phyloP scores from a whole-genome alignment of 1,140 invertebrate species.

The Branchinecta lindahli region DNA sequence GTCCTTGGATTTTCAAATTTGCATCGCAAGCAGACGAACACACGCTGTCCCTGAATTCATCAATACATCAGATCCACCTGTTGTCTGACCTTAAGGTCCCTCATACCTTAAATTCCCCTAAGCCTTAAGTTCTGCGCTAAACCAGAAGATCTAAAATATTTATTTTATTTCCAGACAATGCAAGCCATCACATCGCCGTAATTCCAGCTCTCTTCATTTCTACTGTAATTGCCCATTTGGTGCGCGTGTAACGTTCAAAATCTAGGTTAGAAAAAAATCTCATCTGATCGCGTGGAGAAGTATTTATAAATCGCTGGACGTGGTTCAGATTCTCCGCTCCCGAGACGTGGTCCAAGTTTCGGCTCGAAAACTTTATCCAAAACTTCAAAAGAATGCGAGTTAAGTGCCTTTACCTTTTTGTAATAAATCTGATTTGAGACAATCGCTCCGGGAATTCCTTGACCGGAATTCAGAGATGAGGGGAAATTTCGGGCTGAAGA shows the following conservation, averaged over 20 bases:
- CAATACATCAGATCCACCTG: too few relatives aligned
- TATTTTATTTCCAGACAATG: background rate
- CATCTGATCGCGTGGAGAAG: background rate
- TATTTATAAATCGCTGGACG: background rate
- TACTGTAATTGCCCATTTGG: background rate
- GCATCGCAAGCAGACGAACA: too few relatives aligned
- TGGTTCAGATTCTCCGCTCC: background rate
- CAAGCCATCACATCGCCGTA: background rate
- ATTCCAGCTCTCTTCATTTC: background rate
- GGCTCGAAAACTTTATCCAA: background rate
- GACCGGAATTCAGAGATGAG: too few relatives aligned
- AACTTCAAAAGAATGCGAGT: background rate
- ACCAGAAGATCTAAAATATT: background rate
- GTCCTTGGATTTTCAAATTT: too few relatives aligned
- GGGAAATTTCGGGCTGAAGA: too few relatives aligned
- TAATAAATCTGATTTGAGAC: background rate
- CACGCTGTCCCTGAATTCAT: too few relatives aligned
- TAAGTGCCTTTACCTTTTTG: conserved; percentile 1
- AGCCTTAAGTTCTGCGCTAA: too few relatives aligned
- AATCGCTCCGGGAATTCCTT: too few relatives aligned
- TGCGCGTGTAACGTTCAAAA: background rate
- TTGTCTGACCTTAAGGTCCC: too few relatives aligned
- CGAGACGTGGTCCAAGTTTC: background rate
- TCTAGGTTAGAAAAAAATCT: background rate
- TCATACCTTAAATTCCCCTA: too few relatives aligned